Base-by-base conservation (phyloP, 2,888 invertebrate genomes). In the Marronus borbonicus region DNA sequence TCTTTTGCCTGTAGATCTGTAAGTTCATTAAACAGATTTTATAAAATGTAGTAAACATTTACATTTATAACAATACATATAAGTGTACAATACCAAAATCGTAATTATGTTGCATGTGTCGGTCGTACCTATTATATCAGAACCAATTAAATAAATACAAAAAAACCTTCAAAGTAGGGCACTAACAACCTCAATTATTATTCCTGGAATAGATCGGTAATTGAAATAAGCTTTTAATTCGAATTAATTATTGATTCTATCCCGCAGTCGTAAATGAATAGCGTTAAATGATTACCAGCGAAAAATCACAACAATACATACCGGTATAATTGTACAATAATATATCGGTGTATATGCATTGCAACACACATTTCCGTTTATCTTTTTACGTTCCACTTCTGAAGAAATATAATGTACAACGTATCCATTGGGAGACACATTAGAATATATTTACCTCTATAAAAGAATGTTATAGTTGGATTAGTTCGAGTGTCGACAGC, bases 381-480 rank as follows among this genome's bases (percentile, higher is more conserved):
- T 49, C 65, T 44, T 66, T 66, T 66, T 66, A 66, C 65, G 65
- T 66, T 66, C 65, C 65, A 66, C 65, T 66, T 14, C 20, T 44
- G 65, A 44, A 44, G 65, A 66, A 66, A 66, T 39, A 66, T 66
- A 66, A 66, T 66, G 10, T 39, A 66, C 17, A 44, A 44, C 12
- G 44, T 28, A 31, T 28, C n/a, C 3, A 20, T 39, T n/a, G n/a
- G 36, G 39, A 65, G 65, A 39, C 65, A 65, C 44, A 39, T 65
- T 65, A 36, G 39, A 39, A 65, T 39, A 65, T 66, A 66, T 66
- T 66, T 66, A 44, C n/a, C 20, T 66, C 39, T 8, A 66, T 66
- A 44, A 39, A 44, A 66, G 39, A 66, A 66, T 66, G 65, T 66
- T 44, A 36, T 66, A 66, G 39, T 66, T 66, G 44, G 39, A 66